A percentile compares a stretch with the other conserved stretches of the same genome.
phyloP scores from a whole-genome alignment of 2,797 vertebrate species.

The Lepilemur ruficaudatus region DNA sequence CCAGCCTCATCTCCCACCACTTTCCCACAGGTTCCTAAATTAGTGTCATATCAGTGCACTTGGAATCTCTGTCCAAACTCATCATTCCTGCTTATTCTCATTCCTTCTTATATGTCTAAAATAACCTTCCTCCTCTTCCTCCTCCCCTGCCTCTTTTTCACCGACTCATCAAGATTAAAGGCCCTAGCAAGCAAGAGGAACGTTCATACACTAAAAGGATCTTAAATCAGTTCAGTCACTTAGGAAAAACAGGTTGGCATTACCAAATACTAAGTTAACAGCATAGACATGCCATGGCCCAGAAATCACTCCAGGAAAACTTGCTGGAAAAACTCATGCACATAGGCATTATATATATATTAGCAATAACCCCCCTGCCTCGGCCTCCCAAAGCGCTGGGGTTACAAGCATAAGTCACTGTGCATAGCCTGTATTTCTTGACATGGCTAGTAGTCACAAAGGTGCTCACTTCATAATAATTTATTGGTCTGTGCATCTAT shows the following conservation, averaged over 20 bases:
- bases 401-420: too few relatives aligned
- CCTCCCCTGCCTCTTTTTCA: not conserved
- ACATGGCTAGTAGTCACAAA: not conserved
- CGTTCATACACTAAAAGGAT: not conserved
- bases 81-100: not conserved
- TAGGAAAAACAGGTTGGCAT: not conserved
- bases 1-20: not conserved
- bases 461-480: not conserved
- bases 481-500: not conserved
- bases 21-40: not conserved
- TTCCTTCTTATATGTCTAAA: not conserved
- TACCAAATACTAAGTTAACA: not conserved
- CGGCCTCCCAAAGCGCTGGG: too few relatives aligned
- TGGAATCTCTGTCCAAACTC: not conserved
- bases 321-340: not conserved
- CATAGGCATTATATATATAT: not conserved
- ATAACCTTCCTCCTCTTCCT: not conserved
- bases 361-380: not conserved
- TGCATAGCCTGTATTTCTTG: not conserved
- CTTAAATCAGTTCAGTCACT: not conserved
- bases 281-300: not conserved
- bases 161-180: not conserved
- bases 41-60: not conserved
- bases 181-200: not conserved
- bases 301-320: not conserved